Evolutionary conservation across 2,113 vertebrate genomes (phyloP).

Genomic region (Colius striatus): DNA sequence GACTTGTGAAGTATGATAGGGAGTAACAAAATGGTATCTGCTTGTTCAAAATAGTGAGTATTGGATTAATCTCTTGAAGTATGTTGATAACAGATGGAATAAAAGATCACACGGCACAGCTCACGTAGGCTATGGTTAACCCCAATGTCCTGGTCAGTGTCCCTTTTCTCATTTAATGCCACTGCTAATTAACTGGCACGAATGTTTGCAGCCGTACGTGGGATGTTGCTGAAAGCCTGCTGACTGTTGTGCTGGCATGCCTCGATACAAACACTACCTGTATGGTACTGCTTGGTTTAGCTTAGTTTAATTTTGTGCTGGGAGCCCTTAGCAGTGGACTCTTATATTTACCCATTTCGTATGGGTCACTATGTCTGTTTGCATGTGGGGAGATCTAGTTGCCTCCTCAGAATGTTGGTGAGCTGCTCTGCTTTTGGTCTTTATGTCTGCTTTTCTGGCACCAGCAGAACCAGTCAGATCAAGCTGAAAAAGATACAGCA

Average conservation of each 20-base stretch:
- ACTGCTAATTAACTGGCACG: constrained; percentile 77
- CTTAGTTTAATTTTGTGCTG: constrained; percentile 36
- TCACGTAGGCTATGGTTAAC: constrained; percentile 76
- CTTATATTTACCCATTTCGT: background rate
- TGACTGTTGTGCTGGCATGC: constrained; percentile 50
- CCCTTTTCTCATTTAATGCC: constrained; percentile 73
- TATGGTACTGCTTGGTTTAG: background rate
- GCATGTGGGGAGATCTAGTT: background rate
- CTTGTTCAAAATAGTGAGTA: constrained; percentile 68
- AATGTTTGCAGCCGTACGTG: constrained; percentile 56
- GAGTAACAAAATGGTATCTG: constrained; percentile 66
- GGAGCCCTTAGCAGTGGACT: constrained; percentile 3
- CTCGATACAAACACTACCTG: constrained; percentile 45
- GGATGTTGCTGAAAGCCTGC: constrained; percentile 68
- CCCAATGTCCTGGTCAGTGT: constrained; percentile 73
- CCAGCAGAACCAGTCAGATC: background rate
- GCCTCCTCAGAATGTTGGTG: background rate
- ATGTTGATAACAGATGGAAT: constrained; percentile 79
- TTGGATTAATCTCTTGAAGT: constrained; percentile 75
- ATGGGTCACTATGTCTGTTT: background rate
- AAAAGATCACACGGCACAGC: constrained; percentile 67
- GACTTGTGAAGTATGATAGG: constrained; percentile 52
- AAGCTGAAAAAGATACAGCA: background rate
- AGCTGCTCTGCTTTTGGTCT: background rate
- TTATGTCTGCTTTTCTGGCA: background rate